Evolutionary conservation across 2,888 invertebrate genomes (phyloP), one percentile per base, ranked within the genome.

Genomic region (Leucozona laternaria): DNA sequence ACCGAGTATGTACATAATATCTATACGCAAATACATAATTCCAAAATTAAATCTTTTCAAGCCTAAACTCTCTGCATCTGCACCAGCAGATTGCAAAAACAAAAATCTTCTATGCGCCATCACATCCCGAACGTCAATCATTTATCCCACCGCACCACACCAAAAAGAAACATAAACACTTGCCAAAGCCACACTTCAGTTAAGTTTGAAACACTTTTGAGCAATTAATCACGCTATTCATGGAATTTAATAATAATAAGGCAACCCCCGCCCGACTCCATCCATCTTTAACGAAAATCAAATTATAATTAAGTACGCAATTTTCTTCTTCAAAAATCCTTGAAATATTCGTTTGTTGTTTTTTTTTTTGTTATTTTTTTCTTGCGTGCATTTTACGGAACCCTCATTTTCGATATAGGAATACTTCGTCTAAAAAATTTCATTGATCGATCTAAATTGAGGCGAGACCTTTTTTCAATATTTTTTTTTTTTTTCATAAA

Each of bases 161-260:
- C 25, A 6, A 58, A 60, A 20, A 70, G 20, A 66, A 60, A 60
- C 13, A 73, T 40, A 75, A 70, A 68, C 45, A 75, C 75, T 76
- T 62, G 70, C 68, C 45, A 76, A 45, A 55, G 75, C 68, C 55
- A 76, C 45, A 55, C 81, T 62, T 45, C 55, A 71, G 4, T 31
- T 37, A 83, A 53, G 58, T 78, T 78, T 70, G 2, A 37, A 78
- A 75, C 45, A 78, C 68, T 83, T 83, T 79, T 73, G 20, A 70
- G 78, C 79, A 83, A 79, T 83, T 83, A 83, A 73, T 83, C 60
- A 78, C 78, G 78, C 72, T 78, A 78, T 78, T 45, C 68, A 55
- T 79, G 83, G 79, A 79, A 78, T 62, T 73, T 78, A 78, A 75
- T 75, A 78, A 75, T 75, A 73, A 79, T 75, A 62, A 83, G 55